Conservation (phyloP, 2,797 vertebrate genomes). For the Botia kubotai region DNA sequence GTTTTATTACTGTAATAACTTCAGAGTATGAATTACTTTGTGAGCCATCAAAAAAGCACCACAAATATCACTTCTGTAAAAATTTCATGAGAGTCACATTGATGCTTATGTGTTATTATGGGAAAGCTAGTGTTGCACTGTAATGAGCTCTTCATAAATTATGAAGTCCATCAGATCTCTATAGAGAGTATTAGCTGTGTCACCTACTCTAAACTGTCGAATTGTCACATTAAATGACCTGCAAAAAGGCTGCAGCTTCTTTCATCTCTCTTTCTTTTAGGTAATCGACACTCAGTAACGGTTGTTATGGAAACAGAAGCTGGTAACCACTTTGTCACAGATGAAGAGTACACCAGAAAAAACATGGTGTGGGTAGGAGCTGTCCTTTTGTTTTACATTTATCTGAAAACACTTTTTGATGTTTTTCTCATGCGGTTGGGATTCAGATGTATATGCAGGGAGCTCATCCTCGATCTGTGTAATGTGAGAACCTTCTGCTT, state of each 20-base stretch:
- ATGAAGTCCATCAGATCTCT: conserved; percentile 20
- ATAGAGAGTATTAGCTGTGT: conserved; percentile 8
- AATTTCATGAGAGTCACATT: neutral
- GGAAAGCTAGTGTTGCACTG: neutral
- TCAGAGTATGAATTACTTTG: neutral
- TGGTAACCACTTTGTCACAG: conserved; percentile 40
- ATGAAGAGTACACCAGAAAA: conserved; percentile 46
- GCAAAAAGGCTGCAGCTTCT: conserved; percentile 42
- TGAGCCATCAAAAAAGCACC: neutral
- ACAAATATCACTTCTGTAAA: neutral
- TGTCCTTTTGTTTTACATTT: conserved; percentile 37
- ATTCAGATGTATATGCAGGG: conserved; percentile 12
- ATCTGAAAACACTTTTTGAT: conserved; percentile 28
- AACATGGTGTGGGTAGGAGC: conserved; percentile 37
- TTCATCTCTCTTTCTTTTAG: conserved; percentile 61
- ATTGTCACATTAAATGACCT: conserved; percentile 46
- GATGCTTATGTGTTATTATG: neutral
- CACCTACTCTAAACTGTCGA: conserved; percentile 33
- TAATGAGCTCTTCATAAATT: conserved; percentile 20
- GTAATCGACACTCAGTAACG: conserved; percentile 65
- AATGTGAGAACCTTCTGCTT: conserved; percentile 2
- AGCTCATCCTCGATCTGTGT: conserved; percentile 15
- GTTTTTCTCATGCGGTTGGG: neutral
- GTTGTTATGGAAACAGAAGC: conserved; percentile 75
- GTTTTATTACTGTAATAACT: conserved; percentile 29